Evolutionary conservation across 53 echinoderm and acorn worm species (phyloP).

Genomic region (Echinometra lucunter): DNA sequence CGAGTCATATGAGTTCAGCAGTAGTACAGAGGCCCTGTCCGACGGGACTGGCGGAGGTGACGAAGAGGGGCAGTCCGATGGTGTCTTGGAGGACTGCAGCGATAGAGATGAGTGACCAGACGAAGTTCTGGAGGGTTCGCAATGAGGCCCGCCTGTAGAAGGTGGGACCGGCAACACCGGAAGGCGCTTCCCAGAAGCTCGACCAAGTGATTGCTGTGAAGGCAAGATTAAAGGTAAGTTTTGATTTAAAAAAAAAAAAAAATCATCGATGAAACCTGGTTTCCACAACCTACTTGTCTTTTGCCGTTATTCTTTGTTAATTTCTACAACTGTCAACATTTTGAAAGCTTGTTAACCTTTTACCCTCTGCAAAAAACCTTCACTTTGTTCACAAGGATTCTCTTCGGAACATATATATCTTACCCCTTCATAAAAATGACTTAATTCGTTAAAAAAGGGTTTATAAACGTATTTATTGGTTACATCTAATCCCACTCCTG

Average conservation of each 20-base stretch:
- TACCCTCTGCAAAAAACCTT: too few relatives aligned
- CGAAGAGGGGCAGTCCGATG: conserved; percentile 24
- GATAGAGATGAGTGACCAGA: not conserved
- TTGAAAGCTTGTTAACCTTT: not conserved
- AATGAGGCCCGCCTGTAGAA: not conserved
- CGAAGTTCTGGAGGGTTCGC: not conserved
- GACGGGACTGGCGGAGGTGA: conserved; percentile 30
- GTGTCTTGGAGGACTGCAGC: not conserved
- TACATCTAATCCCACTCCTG: too few relatives aligned
- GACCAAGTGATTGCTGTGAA: conserved; percentile 49
- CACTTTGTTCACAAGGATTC: too few relatives aligned
- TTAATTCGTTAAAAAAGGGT: too few relatives aligned
- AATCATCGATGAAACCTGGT: too few relatives aligned
- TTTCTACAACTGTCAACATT: not conserved
- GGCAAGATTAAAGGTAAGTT: not conserved
- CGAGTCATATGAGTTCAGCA: conserved; percentile 25
- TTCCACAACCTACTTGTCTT: not conserved
- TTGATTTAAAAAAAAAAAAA: not conserved
- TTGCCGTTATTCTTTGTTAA: not conserved
- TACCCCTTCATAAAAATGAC: too few relatives aligned
- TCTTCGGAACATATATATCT: too few relatives aligned
- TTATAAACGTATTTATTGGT: too few relatives aligned
- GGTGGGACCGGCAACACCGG: conserved; percentile 6
- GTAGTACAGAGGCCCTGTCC: not conserved
- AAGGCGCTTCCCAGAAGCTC: not conserved